Base-by-base conservation (phyloP, 1,140 invertebrate species). In the Drosophila aff. region DNA sequence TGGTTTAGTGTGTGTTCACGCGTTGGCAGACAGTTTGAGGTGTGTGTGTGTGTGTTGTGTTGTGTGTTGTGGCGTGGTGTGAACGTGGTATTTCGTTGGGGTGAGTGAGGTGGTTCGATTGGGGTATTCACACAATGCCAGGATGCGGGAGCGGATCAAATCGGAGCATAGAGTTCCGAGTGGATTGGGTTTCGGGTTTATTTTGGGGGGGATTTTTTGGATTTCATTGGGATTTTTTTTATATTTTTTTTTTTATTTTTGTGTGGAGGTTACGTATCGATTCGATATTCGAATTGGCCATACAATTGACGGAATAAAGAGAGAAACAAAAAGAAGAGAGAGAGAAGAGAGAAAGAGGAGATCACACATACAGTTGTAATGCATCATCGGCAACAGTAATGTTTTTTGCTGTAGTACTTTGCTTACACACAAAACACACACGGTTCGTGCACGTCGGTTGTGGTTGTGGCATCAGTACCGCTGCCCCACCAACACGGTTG, bases 281-380 rank as follows among this genome's bases (percentile, higher is more conserved):
- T 67, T 79, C 43, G 58, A 50, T 67, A 59, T 80, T 72, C 76
- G 60, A 77, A 81, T 79, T 82, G 36, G 58, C 68, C 73, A 86
- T 75, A 75, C 65, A 66, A 84, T 83, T 74, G 68, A 85, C 85
- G 86, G 86, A 89, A 89, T 90, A 89, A 89, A 89, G 85, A 85
- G 86, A 90, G 86, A 91, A 85, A 91, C 85, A 90, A 90, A 90
- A 91, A 90, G 81, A 90, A 90, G 81, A 87, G 83, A 87, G 86
- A 90, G 86, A 89, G 78, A 85, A 90, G 79, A 90, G 86, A 90
- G 81, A 90, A 85, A 90, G 82, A 91, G 82, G 78, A 91, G 86
- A 90, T 90, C 86, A 90, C 85, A 90, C 85, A 90, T 90, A 90
- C 85, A 90, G 86, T 90, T 90, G 85, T 85, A 90, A 90, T 89